Base-by-base conservation (phyloP, 2,113 vertebrate genomes). In the Pithys albifrons region DNA sequence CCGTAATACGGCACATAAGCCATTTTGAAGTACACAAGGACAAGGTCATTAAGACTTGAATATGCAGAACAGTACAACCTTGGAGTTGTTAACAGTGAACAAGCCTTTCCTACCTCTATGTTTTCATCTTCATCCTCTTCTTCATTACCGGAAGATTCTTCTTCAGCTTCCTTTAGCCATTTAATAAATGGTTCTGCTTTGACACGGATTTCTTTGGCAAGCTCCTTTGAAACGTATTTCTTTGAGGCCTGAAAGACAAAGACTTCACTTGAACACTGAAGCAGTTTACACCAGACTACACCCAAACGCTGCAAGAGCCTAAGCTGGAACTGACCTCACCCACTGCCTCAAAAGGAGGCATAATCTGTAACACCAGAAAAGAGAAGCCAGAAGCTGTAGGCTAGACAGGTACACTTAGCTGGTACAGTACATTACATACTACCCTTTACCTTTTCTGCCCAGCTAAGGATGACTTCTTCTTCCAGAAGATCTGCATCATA, bases 161-260 rank as follows among this genome's bases (percentile, higher is more conserved):
- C 99, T 96, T 99, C 99, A 14, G 99, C 99, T 98, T 99, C 99
- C 96, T 99, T 99, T 85, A 99, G 98, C 99, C 99, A 99, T 92
- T 99, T 99, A 97, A 99, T 98, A 96, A 99, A 99, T 24, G 99
- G 99, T 94, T 99, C 99, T 8, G 99, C 99, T 98, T 99, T 99
- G 93, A 99, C 98, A 96, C 99, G 99, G 92, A 99, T 99, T 98
- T 99, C 99, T 98, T 99, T 99, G 98, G 99, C 99, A 95, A 99
- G 99, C 31, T 99, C 99, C 98, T 99, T 99, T 77, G 99, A 99
- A 95, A 99, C 98, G 0, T 99, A 99, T 95, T 99, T 99, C 98
- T 99, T 99, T 58, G 99, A 99, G 88, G 99, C 98, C 99, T 99
- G 95, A 15, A 96, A 77, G 39, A 69, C 8, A 55, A 0, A n/a